Conservation (phyloP, 2,113 vertebrate species). For the Aptenodytes forsteri region DNA sequence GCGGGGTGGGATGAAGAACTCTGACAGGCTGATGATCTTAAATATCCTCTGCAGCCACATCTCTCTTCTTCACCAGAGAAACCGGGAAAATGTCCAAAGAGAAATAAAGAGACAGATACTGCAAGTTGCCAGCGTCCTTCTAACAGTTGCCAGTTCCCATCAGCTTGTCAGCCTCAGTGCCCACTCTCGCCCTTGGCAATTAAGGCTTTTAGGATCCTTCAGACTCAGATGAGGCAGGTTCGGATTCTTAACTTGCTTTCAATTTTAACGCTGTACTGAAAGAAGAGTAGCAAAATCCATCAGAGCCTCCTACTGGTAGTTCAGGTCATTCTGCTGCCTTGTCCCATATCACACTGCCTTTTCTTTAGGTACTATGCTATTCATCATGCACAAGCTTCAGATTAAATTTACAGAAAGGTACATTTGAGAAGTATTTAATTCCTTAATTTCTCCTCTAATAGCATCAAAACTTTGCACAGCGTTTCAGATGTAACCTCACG, state of each 20-base stretch:
- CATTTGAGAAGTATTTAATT: background rate
- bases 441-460: background rate
- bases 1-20: background rate
- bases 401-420: background rate
- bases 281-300: background rate
- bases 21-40: background rate
- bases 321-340: background rate
- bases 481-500: background rate
- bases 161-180: background rate
- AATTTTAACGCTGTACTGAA: background rate
- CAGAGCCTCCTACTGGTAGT: background rate
- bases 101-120: background rate
- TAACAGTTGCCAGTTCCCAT: background rate
- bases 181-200: background rate
- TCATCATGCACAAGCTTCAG: rapidly evolving
- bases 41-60: background rate
- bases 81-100: background rate
- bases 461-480: background rate
- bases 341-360: background rate
- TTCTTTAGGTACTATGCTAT: background rate
- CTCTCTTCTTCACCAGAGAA: background rate
- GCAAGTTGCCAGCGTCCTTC: background rate
- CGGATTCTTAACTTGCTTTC: background rate
- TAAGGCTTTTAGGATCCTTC: background rate
- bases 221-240: background rate